phyloP scores from a whole-genome alignment of 2,113 vertebrate species.

The Bubo blakistoni region DNA sequence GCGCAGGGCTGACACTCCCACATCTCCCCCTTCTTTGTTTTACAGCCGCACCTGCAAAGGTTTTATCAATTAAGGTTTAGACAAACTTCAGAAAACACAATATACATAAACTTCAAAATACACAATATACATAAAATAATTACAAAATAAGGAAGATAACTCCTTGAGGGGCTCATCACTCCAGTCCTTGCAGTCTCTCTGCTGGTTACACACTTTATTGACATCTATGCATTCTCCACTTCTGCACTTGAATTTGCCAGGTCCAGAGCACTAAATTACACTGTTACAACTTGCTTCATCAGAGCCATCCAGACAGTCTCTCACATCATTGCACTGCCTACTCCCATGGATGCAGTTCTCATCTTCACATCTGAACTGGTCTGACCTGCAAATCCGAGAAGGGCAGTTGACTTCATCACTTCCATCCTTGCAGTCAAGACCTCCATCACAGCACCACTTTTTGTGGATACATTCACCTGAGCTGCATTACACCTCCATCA shows the following conservation, averaged over 20 bases:
- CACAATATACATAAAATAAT: no score
- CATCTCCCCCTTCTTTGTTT: no score
- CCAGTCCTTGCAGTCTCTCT: no score
- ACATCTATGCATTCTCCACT: constrained; percentile 94
- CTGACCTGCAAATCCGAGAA: constrained; percentile 85
- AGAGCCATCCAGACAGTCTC: constrained; percentile 90
- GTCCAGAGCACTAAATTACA: constrained; percentile 88
- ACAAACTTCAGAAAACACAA: no score
- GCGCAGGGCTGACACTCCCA: no score
- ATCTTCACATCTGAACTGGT: constrained; percentile 94
- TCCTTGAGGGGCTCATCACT: no score
- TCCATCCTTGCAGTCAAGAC: constrained; percentile 92
- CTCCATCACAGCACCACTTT: constrained; percentile 95
- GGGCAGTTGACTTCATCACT: constrained; percentile 95
- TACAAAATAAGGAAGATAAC: no score
- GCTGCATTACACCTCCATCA: constrained; percentile 82
- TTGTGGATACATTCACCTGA: constrained; percentile 95
- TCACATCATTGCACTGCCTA: constrained; percentile 87
- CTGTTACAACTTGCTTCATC: constrained; percentile 92
- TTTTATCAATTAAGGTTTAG: no score
- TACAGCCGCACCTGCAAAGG: no score
- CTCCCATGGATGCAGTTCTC: constrained; percentile 88
- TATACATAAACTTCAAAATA: no score
- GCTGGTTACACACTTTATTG: constrained; percentile 86
- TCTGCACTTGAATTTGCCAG: constrained; percentile 93